Evolutionary conservation across 2,888 invertebrate species (phyloP).

Genomic region (Drosophila testacea): DNA sequence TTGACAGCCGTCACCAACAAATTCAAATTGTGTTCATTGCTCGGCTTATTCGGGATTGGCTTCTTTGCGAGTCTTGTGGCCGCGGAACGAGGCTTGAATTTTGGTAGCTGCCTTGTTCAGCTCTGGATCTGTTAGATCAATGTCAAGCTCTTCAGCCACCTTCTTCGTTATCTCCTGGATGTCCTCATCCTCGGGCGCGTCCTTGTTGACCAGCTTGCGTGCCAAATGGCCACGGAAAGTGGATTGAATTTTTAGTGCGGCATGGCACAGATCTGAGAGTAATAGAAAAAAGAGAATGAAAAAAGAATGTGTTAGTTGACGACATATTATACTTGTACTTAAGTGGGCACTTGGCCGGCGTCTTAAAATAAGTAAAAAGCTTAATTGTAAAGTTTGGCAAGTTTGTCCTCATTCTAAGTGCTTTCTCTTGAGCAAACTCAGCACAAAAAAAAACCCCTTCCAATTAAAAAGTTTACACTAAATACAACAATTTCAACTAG

Average conservation of each 20-base stretch:
- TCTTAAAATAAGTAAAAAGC: conserved; percentile 10
- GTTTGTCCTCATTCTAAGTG: conserved; percentile 29
- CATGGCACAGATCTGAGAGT: conserved; percentile 90
- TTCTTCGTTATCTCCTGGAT: conserved; percentile 87
- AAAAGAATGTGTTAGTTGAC: conserved; percentile 12
- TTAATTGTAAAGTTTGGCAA: conserved; percentile 37
- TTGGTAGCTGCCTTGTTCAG: conserved; percentile 95
- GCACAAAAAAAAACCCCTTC: conserved; percentile 1
- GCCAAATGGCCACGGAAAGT: conserved; percentile 96
- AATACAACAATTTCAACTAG: conserved; percentile 47
- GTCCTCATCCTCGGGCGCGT: conserved; percentile 85
- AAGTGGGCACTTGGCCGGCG: conserved; percentile 36
- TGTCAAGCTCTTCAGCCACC: conserved; percentile 91
- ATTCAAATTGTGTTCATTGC: conserved; percentile 43
- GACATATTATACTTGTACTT: conserved; percentile 7
- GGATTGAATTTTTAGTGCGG: conserved; percentile 96
- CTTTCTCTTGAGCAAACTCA: conserved; percentile 22
- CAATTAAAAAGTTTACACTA: conserved; percentile 53
- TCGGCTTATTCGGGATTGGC: conserved; percentile 72
- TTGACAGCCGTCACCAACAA: conserved; percentile 63
- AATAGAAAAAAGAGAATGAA: not conserved
- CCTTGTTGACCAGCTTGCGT: conserved; percentile 88
- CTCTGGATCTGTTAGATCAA: conserved; percentile 94
- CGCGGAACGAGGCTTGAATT: conserved; percentile 96
- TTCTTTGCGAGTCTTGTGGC: conserved; percentile 94